A percentile compares a stretch with the other conserved stretches of the same genome.
phyloP scores from a whole-genome alignment of 2,797 vertebrate genomes.

The Moxostoma hubbsi region DNA sequence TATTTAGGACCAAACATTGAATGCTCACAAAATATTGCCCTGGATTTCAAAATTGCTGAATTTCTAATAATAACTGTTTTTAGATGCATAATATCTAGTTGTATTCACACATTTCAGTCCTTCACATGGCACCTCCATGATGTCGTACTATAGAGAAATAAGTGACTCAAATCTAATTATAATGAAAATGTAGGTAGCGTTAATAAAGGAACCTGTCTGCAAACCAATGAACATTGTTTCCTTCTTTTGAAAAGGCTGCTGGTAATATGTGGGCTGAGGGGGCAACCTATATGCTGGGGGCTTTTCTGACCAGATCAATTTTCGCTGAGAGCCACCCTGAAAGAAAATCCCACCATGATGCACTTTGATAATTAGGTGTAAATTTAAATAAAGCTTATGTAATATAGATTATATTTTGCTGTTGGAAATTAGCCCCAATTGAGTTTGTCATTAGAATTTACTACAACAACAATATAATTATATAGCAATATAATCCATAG shows the following conservation, averaged over 20 bases:
- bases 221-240: slow-evolving; percentile 66
- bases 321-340: slow-evolving; percentile 55
- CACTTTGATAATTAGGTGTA: background rate
- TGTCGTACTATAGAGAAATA: no score
- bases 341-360: background rate
- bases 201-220: no score
- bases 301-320: slow-evolving; percentile 1
- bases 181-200: no score
- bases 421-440: background rate
- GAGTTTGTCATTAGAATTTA: background rate
- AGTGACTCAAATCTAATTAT: no score
- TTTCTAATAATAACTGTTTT: no score
- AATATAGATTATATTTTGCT: background rate
- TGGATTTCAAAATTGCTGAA: no score
- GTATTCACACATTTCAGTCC: no score
- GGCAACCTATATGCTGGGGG: background rate
- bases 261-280: background rate
- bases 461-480: background rate
- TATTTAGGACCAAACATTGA: no score
- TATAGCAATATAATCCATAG: background rate
- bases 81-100: no score
- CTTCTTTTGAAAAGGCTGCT: slow-evolving; percentile 35
- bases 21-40: no score
- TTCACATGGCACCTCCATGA: no score
- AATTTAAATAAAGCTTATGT: background rate